Evolutionary conservation across 2,113 vertebrate genomes (phyloP), one percentile per base, ranked within the genome.

Genomic region (Semnopithecus entellus): DNA sequence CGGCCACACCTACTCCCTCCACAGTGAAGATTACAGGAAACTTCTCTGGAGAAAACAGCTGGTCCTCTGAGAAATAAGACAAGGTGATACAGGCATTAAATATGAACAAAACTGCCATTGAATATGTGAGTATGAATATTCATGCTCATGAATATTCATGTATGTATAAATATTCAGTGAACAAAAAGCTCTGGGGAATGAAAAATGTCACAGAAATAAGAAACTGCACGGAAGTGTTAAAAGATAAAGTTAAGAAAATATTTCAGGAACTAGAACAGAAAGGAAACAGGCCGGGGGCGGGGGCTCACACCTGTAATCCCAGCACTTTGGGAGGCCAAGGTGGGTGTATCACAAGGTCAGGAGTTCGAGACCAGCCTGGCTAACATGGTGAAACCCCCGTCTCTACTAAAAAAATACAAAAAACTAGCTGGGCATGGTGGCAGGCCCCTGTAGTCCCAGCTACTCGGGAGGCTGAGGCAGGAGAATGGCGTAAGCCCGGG

Each of bases 1-100:
- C 3, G 1, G 17, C 81, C 23, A 2, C 8, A 18, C n/a, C 43
- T 35, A 1, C 14, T 1, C 22, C 45, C 25, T 40, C n/a, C 27
- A 3, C 1, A 0, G 40, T 20, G 17, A 38, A 30, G 32, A 40
- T 66, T 5, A 18, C 14, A 0, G 59, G 91, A 90, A 48, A 23
- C 55, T 95, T 95, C 84, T 45, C 5, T 22, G 25, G 82, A 30
- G 76, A 35, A 14, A n/a, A 35, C 13, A 8, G 79, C 17, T 1
- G 2, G 64, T 79, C 87, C 80, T 84, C 32, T 50, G 66, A 57
- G 55, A 87, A 91, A 40, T 6, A 57, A 35, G 55, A 70, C 75
- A 79, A 66, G 45, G 61, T 45, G 20, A 38, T 30, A 3, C 16
- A 86, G 40, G 40, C 61, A 8, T 91, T 23, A 32, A 38, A 40